phyloP scores from a whole-genome alignment of 2,113 vertebrate species.

The Cavia aperea region DNA sequence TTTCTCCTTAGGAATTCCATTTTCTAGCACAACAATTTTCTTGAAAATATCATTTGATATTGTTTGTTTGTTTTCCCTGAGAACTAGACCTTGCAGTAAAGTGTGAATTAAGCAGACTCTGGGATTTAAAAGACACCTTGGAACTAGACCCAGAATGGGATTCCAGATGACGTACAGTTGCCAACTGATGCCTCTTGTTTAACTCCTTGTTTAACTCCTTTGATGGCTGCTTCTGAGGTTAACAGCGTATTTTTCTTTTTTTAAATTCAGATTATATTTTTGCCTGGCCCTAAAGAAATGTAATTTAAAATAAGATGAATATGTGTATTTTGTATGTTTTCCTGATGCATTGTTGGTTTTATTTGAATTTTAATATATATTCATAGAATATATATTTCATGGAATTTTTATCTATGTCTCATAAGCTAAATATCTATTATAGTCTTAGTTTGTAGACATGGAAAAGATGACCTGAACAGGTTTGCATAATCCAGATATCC shows the following conservation, averaged over 20 bases:
- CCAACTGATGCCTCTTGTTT: background rate
- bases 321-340: background rate
- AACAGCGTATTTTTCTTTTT: background rate
- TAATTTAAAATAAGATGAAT: background rate
- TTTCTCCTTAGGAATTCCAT: background rate
- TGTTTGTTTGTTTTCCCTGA: background rate
- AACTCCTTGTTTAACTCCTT: background rate
- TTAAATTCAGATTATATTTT: constrained; percentile 18
- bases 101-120: background rate
- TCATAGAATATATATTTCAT: too few relatives aligned
- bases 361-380: background rate
- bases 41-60: background rate
- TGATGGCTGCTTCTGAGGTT: background rate
- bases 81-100: background rate
- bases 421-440: background rate
- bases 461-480: background rate
- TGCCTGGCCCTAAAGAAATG: background rate
- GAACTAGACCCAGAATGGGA: background rate
- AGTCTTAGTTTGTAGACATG: background rate
- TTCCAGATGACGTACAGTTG: background rate
- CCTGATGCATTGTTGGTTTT: background rate
- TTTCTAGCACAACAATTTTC: constrained; percentile 4
- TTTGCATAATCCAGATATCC: background rate
- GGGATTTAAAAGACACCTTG: background rate
- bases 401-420: background rate